Evolutionary conservation across 2,888 invertebrate genomes (phyloP).

Genomic region (Drosophila longiperda): DNA sequence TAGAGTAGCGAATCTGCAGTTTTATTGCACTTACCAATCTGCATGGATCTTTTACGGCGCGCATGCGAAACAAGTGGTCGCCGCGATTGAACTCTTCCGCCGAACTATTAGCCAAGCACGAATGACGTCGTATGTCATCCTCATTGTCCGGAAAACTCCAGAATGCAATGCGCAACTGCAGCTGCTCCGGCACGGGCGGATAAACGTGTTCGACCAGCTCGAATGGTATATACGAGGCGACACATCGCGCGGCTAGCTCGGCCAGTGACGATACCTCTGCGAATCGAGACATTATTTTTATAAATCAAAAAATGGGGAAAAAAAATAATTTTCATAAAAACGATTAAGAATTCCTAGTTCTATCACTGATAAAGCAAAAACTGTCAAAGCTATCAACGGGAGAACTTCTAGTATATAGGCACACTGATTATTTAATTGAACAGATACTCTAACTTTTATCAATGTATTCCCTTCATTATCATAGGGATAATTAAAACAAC

Average conservation of each 20-base stretch:
- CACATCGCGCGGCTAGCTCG: constrained; percentile 96
- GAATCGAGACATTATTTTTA: constrained; percentile 9
- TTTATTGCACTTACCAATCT: constrained; percentile 89
- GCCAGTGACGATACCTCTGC: constrained; percentile 89
- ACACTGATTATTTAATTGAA: background rate
- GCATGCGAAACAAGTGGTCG: constrained; percentile 94
- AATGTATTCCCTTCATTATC: background rate
- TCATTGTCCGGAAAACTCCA: constrained; percentile 99
- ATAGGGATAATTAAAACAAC: constrained; percentile 25
- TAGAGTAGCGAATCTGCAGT: background rate
- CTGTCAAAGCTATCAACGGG: background rate
- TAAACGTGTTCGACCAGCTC: constrained; percentile 98
- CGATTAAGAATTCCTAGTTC: background rate
- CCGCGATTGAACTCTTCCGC: constrained; percentile 98
- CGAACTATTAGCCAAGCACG: constrained; percentile 98
- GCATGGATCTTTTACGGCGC: constrained; percentile 95
- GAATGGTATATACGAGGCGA: constrained; percentile 98
- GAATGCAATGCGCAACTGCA: constrained; percentile 98
- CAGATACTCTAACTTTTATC: background rate
- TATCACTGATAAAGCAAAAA: background rate
- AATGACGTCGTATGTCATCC: constrained; percentile 98
- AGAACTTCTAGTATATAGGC: background rate
- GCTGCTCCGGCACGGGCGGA: constrained; percentile 98
- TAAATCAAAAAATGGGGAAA: background rate
- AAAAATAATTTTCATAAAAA: background rate